Percentiles rank a stretch among this genome's conserved stretches.
phyloP scores from a whole-genome alignment of 2,113 vertebrate genomes.

The Hystrix cristata region DNA sequence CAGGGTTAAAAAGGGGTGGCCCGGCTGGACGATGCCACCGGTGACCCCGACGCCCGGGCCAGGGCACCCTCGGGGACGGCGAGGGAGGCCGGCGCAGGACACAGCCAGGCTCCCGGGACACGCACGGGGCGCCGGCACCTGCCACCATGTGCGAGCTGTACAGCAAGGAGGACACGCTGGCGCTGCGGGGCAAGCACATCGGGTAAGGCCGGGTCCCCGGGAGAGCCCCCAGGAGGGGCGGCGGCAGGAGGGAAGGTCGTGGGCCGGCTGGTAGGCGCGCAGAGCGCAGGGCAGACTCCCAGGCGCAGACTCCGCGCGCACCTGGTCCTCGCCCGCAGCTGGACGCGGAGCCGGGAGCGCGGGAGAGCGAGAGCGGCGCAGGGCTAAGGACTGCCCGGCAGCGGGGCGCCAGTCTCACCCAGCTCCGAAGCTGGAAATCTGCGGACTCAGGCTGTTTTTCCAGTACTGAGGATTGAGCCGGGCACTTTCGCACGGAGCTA shows the following conservation, averaged over 20 bases:
- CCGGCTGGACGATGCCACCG: background rate
- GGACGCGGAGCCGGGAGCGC: background rate
- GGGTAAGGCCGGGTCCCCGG: slow-evolving; percentile 89
- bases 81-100: background rate
- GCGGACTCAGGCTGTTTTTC: background rate
- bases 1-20: slow-evolving; percentile 81
- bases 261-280: rapidly evolving
- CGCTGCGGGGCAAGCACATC: slow-evolving; percentile 93
- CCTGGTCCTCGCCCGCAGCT: background rate
- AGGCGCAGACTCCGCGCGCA: too few relatives aligned
- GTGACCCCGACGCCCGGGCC: background rate
- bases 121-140: background rate
- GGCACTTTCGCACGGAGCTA: background rate
- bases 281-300: too few relatives aligned
- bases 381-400: background rate
- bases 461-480: background rate
- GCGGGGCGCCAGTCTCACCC: background rate
- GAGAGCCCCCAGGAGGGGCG: too few relatives aligned
- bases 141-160: slow-evolving; percentile 87
- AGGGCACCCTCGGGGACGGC: background rate
- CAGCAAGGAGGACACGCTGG: slow-evolving; percentile 92
- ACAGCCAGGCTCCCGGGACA: too few relatives aligned
- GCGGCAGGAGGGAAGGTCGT: background rate
- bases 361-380: background rate
- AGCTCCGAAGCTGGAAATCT: background rate